These are phyloP conservation scores for Bufo bufo DNA, from an alignment of 2,113 vertebrate species.

Conservation along the genomic window DNA sequence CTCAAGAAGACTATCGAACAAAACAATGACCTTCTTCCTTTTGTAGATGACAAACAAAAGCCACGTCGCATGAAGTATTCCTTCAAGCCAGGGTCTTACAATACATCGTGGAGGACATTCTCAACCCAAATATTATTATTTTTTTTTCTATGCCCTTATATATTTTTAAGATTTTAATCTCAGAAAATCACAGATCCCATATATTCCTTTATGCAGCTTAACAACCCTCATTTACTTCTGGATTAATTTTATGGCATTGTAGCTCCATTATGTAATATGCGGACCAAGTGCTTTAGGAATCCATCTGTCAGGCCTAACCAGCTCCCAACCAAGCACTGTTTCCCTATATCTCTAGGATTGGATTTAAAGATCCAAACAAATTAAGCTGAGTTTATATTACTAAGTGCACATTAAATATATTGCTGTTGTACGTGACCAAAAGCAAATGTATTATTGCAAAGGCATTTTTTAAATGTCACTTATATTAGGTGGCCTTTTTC, in stretches of 20 bases:
- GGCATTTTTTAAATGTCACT: background rate
- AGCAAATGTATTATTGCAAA: background rate
- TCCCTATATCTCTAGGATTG: constrained; percentile 22
- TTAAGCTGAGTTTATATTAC: constrained; percentile 10
- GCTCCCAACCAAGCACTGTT: background rate
- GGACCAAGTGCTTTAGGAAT: background rate
- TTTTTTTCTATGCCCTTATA: background rate
- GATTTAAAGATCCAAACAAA: constrained; percentile 4
- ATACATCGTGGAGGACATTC: background rate
- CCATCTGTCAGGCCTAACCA: constrained; percentile 42
- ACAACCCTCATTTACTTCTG: constrained; percentile 18
- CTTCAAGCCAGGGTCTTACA: background rate
- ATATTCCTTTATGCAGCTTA: constrained; percentile 26
- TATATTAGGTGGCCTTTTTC: background rate
- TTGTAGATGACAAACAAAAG: constrained; percentile 43
- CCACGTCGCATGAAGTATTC: background rate
- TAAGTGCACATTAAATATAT: constrained; percentile 23
- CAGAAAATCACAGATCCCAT: constrained; percentile 5
- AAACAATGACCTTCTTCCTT: constrained; percentile 38
- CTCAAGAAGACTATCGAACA: constrained; percentile 22
- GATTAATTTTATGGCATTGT: constrained; percentile 27
- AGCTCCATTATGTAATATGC: constrained; percentile 15
- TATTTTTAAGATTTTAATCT: background rate
- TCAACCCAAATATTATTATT: background rate
- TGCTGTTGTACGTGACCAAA: background rate